A percentile compares a stretch with the other conserved stretches of the same genome.
Evolutionary conservation across 2,888 invertebrate genomes (phyloP).

Genomic region (Eupithecia subumbrata): DNA sequence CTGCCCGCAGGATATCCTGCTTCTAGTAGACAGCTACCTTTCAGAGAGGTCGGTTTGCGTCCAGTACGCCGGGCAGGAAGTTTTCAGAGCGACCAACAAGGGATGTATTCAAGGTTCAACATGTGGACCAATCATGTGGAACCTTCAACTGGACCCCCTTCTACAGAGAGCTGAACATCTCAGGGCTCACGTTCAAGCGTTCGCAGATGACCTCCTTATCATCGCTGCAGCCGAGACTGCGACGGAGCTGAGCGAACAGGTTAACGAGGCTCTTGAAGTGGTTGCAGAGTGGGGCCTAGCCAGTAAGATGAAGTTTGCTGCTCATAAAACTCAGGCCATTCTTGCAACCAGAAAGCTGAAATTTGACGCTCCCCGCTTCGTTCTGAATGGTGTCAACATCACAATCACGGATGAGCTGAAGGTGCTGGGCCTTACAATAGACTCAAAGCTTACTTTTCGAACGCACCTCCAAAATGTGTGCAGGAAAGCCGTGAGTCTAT

Average conservation of each 20-base stretch:
- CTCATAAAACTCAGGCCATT: background rate
- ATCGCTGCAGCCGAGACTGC: background rate
- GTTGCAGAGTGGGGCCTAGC: background rate
- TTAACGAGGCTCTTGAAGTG: background rate
- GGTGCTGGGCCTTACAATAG: background rate
- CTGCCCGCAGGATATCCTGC: too few relatives aligned
- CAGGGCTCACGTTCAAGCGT: background rate
- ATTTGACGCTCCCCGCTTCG: background rate
- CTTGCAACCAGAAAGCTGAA: background rate
- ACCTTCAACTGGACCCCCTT: background rate
- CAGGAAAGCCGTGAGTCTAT: background rate
- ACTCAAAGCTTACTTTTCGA: background rate
- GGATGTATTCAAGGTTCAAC: too few relatives aligned
- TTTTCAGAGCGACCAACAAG: too few relatives aligned
- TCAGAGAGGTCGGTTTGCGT: too few relatives aligned
- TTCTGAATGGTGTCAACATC: background rate
- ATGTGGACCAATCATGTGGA: background rate
- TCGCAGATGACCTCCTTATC: background rate
- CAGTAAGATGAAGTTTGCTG: background rate
- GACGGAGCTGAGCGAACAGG: background rate
- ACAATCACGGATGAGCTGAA: background rate
- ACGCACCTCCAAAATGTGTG: background rate
- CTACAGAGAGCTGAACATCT: background rate
- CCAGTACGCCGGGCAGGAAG: too few relatives aligned
- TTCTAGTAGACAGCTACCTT: too few relatives aligned